Conservation (phyloP, 1,140 invertebrate species). For the Bombus polaris region DNA sequence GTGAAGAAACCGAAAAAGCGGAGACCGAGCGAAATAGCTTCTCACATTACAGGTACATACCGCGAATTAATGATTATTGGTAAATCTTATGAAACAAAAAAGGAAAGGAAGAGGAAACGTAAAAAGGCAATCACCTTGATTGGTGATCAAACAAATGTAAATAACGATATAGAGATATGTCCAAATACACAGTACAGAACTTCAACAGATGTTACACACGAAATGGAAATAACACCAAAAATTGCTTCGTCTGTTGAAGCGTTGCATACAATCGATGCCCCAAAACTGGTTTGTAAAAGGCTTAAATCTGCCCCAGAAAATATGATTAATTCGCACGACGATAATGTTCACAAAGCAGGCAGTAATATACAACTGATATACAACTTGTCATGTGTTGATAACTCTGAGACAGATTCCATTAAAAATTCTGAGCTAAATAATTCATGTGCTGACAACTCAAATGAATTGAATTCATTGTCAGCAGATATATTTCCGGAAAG, state of each 20-base stretch:
- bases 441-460: slow-evolving; percentile 34
- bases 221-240: slow-evolving; percentile 62
- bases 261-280: slow-evolving; percentile 38
- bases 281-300: slow-evolving; percentile 39
- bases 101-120: slow-evolving; percentile 76
- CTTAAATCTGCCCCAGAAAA: slow-evolving; percentile 71
- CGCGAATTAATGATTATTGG: slow-evolving; percentile 82
- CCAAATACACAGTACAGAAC: slow-evolving; percentile 49
- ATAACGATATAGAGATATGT: slow-evolving; percentile 50
- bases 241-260: slow-evolving; percentile 72
- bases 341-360: slow-evolving; percentile 17
- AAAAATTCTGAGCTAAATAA: slow-evolving; percentile 4
- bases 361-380: neutral
- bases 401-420: neutral
- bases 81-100: slow-evolving; percentile 69
- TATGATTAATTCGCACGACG: slow-evolving; percentile 50
- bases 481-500: neutral
- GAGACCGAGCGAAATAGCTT: slow-evolving; percentile 90
- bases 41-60: slow-evolving; percentile 86
- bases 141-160: slow-evolving; percentile 26
- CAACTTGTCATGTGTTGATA: neutral
- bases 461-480: slow-evolving; percentile 36
- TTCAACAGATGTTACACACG: slow-evolving; percentile 49
- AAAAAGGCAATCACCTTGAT: slow-evolving; percentile 73
- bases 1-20: slow-evolving; percentile 82